A percentile compares a stretch with the other conserved stretches of the same genome.
Conservation (phyloP, 2,888 invertebrate species). For the Argyra leucocephala region DNA sequence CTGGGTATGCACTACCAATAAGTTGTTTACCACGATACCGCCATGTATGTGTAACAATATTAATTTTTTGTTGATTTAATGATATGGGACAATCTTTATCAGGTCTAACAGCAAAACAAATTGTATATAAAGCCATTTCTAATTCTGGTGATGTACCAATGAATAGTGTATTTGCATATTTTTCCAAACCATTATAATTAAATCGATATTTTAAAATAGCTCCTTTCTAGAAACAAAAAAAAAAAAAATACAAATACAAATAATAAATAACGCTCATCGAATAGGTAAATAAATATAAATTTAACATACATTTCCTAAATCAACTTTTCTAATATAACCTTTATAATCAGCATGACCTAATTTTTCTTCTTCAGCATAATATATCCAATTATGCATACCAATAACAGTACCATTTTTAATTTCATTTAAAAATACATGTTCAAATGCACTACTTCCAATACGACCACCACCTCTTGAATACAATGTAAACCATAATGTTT, state of each 20-base stretch:
- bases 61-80: constrained; percentile 59
- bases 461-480: constrained; percentile 71
- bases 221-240: constrained; percentile 58
- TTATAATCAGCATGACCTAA: constrained; percentile 64
- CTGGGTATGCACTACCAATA: constrained; percentile 74
- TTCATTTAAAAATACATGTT: constrained; percentile 86
- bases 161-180: constrained; percentile 70
- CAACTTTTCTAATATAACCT: constrained; percentile 64
- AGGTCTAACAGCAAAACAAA: constrained; percentile 71
- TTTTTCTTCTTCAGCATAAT: constrained; percentile 67
- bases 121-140: constrained; percentile 80
- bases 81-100: constrained; percentile 65
- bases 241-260: constrained; percentile 20
- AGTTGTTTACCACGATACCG: constrained; percentile 66
- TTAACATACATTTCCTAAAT: constrained; percentile 60
- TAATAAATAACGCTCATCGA: background rate
- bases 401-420: constrained; percentile 65
- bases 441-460: constrained; percentile 83
- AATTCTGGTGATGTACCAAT: constrained; percentile 83
- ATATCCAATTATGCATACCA: constrained; percentile 87
- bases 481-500: constrained; percentile 68
- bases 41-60: constrained; percentile 64
- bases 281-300: background rate
- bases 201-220: constrained; percentile 63
- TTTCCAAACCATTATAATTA: constrained; percentile 58